phyloP scores from a whole-genome alignment of 2,797 vertebrate genomes.

The Coluber constrictor region DNA sequence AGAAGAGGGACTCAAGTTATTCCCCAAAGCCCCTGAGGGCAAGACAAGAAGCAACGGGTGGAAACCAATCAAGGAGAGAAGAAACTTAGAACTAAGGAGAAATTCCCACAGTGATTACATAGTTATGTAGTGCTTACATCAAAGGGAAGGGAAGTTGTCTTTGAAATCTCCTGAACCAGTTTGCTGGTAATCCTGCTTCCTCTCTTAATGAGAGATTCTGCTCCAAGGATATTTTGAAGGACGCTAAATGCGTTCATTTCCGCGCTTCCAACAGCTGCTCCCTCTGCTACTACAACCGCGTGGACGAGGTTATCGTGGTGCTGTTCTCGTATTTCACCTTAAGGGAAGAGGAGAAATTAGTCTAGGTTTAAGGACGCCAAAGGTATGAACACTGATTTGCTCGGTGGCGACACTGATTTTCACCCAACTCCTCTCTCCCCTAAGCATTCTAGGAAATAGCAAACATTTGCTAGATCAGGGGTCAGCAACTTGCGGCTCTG shows the following conservation, averaged over 20 bases:
- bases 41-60: too few relatives aligned
- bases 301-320: conserved; percentile 79
- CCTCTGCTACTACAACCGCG: conserved; percentile 82
- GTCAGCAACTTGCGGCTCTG: too few relatives aligned
- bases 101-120: too few relatives aligned
- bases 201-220: conserved; percentile 87
- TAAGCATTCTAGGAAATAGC: background rate
- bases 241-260: conserved; percentile 86
- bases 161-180: conserved; percentile 79
- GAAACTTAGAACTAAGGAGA: too few relatives aligned
- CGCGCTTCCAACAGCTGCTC: conserved; percentile 70
- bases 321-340: conserved; percentile 85
- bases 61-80: too few relatives aligned
- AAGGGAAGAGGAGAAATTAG: background rate
- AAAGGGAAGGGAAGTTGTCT: conserved; percentile 81
- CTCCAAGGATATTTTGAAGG: conserved; percentile 89
- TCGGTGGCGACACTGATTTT: background rate
- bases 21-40: too few relatives aligned
- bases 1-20: too few relatives aligned
- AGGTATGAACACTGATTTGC: background rate
- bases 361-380: background rate
- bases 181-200: conserved; percentile 78
- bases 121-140: conserved; percentile 77
- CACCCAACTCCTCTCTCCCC: background rate
- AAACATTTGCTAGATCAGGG: background rate